Conservation (phyloP, 2,797 vertebrate species). For the Semaprochilodus insignis region DNA sequence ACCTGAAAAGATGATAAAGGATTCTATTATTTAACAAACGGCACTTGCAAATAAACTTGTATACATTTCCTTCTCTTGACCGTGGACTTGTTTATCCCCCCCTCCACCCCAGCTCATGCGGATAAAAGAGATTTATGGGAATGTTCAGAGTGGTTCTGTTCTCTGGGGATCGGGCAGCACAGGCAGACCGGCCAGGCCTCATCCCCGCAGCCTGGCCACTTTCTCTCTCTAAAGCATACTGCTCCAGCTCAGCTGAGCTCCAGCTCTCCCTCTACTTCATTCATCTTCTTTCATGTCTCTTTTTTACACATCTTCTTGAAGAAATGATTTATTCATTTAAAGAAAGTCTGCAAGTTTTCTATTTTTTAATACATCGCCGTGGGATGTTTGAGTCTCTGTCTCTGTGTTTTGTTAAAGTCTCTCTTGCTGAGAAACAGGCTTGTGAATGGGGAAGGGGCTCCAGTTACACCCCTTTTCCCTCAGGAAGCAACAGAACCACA, state of each 20-base stretch:
- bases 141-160: constrained; percentile 3
- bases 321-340: neutral
- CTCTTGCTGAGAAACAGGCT: constrained; percentile 45
- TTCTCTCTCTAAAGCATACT: neutral
- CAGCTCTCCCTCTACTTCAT: neutral
- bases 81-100: neutral
- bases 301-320: neutral
- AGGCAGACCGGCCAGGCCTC: neutral
- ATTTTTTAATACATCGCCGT: neutral
- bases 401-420: constrained; percentile 51
- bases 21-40: neutral
- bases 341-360: neutral
- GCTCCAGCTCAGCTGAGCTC: neutral
- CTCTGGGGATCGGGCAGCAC: constrained; percentile 45
- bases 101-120: neutral
- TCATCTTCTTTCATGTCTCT: neutral
- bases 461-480: constrained; percentile 70
- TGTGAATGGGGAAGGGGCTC: constrained; percentile 60
- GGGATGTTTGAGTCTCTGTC: constrained; percentile 11
- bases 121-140: constrained; percentile 18
- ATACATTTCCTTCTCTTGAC: neutral
- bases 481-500: constrained; percentile 65
- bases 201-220: constrained; percentile 27
- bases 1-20: constrained; percentile 73
- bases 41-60: neutral